phyloP scores from a whole-genome alignment of 2,797 vertebrate genomes.

The Acanthiza pusilla region DNA sequence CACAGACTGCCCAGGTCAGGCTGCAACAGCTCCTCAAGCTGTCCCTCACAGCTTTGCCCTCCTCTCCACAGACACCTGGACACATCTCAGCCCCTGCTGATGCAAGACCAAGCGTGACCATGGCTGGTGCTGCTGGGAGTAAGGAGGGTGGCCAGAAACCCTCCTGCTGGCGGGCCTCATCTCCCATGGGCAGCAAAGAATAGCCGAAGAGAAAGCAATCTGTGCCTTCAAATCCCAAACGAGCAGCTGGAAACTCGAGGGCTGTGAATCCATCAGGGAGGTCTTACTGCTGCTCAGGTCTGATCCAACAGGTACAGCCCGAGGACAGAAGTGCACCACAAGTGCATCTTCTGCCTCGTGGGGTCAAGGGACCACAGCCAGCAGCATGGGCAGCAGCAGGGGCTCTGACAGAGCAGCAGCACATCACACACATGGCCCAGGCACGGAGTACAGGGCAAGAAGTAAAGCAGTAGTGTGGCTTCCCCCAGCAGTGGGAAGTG shows the following conservation, averaged over 20 bases:
- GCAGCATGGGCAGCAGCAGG: neutral
- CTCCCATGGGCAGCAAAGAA: neutral
- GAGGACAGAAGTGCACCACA: neutral
- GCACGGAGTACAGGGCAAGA: neutral
- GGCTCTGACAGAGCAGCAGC: neutral
- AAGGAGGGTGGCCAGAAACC: neutral
- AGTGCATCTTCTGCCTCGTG: neutral
- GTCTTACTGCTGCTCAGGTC: neutral
- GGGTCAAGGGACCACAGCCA: neutral
- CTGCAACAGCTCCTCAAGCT: neutral
- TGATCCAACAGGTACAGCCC: neutral
- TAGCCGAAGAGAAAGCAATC: neutral
- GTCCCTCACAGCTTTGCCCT: neutral
- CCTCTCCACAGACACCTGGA: neutral
- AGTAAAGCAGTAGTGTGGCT: neutral
- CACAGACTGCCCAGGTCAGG: neutral
- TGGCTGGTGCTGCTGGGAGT: neutral
- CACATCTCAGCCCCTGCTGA: neutral
- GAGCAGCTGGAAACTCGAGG: neutral
- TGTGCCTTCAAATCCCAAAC: neutral
- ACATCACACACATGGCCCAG: neutral
- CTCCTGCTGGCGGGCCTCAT: neutral
- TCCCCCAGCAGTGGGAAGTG: neutral
- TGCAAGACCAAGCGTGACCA: neutral
- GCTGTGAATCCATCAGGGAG: neutral